phyloP scores from a whole-genome alignment of 2,888 invertebrate species.

The Metalampra italica region DNA sequence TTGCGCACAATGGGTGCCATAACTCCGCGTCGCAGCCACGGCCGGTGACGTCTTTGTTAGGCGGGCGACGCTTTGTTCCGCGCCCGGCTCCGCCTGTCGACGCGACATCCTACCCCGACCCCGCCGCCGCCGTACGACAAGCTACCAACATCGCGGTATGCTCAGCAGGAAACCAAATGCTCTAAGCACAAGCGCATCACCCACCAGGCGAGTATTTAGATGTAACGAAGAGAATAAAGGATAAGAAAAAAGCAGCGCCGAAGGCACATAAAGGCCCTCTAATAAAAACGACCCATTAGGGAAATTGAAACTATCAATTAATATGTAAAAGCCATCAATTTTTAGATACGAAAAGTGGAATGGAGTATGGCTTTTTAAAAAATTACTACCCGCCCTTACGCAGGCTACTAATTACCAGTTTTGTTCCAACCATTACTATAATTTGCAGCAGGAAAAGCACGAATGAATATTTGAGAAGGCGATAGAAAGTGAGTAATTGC shows the following conservation, averaged over 20 bases:
- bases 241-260: no score
- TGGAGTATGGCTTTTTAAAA: slow-evolving; percentile 37
- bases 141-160: slow-evolving; percentile 25
- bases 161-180: slow-evolving; percentile 5
- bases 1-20: slow-evolving; percentile 78
- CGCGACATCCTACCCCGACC: slow-evolving; percentile 53
- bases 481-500: slow-evolving; percentile 76
- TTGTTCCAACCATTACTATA: slow-evolving; percentile 70
- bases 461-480: slow-evolving; percentile 78
- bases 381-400: slow-evolving; percentile 44
- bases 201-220: no score
- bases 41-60: slow-evolving; percentile 79
- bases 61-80: slow-evolving; percentile 64
- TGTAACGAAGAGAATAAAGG: no score
- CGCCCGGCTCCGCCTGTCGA: slow-evolving; percentile 65
- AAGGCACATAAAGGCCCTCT: not conserved
- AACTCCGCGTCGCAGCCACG: slow-evolving; percentile 77
- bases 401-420: slow-evolving; percentile 66
- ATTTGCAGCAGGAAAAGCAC: slow-evolving; percentile 72
- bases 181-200: slow-evolving; percentile 19
- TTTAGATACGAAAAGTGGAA: slow-evolving; percentile 28
- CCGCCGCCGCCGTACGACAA: slow-evolving; percentile 27
- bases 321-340: slow-evolving; percentile 28
- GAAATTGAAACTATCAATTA: slow-evolving; percentile 33
- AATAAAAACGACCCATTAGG: slow-evolving; percentile 24